Conservation (phyloP, 2,113 vertebrate species). For the western clawed frog (Xenopus tropicalis) region DNA sequence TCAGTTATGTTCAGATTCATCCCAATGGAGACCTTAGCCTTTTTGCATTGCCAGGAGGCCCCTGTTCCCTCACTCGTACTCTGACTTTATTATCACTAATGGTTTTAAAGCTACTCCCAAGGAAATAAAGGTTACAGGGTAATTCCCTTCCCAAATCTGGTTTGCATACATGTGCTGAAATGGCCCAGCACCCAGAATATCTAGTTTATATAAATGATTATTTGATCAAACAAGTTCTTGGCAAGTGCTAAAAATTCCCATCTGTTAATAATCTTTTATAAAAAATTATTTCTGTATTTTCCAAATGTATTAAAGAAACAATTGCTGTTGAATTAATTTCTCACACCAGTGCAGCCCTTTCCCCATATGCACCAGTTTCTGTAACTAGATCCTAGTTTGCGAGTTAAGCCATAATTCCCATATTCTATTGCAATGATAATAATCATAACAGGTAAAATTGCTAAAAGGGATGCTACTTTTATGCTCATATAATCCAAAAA, state of each 20-base stretch:
- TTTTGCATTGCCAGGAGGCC: too few species aligned
- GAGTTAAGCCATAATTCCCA: too few species aligned
- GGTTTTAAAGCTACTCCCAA: background rate
- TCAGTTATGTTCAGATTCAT: too few species aligned
- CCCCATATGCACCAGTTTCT: too few species aligned
- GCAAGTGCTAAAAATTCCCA: slow-evolving; percentile 3
- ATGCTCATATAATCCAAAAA: too few species aligned
- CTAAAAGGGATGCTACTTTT: too few species aligned
- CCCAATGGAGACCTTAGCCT: too few species aligned
- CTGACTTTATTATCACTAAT: too few species aligned
- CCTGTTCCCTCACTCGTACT: too few species aligned
- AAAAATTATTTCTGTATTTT: slow-evolving; percentile 4
- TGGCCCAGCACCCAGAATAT: slow-evolving; percentile 21
- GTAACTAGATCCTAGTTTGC: too few species aligned
- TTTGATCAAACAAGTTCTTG: slow-evolving; percentile 35
- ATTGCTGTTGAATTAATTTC: background rate
- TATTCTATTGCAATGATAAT: too few species aligned
- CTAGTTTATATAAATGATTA: slow-evolving; percentile 37
- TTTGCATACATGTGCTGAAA: background rate
- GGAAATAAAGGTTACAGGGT: background rate
- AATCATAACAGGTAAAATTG: too few species aligned
- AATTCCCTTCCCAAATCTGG: slow-evolving; percentile 27
- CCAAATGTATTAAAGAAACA: background rate
- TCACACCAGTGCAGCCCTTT: background rate
- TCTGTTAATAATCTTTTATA: slow-evolving; percentile 9